Evolutionary conservation across 2,113 vertebrate genomes (phyloP).

Genomic region (Pomatorhinus ruficollis): DNA sequence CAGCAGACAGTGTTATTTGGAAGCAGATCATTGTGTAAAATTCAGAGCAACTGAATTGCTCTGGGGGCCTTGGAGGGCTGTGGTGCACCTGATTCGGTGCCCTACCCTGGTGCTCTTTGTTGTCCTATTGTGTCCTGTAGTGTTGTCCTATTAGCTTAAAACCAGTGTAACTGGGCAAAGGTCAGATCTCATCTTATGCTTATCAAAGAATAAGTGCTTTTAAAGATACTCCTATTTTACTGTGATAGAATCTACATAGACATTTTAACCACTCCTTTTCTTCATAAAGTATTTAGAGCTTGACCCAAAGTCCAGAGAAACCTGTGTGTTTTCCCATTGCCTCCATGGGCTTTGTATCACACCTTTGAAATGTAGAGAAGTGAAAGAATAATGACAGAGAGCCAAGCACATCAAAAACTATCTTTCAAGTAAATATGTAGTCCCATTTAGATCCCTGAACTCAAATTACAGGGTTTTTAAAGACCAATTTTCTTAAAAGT

Average conservation of each 20-base stretch:
- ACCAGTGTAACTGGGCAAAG: neutral
- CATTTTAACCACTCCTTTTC: neutral
- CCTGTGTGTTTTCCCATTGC: neutral
- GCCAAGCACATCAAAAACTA: conserved; percentile 15
- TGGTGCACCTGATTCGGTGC: neutral
- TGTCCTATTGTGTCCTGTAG: neutral
- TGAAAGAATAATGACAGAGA: conserved; percentile 36
- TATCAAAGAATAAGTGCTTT: neutral
- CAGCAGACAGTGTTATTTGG: neutral
- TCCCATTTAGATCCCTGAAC: conserved; percentile 49
- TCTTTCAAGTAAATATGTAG: conserved; percentile 31
- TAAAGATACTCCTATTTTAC: neutral
- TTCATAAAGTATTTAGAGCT: neutral
- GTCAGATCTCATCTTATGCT: neutral
- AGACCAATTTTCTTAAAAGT: conserved; percentile 48
- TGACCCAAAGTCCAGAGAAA: neutral
- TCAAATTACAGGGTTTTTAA: conserved; percentile 62
- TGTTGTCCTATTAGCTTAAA: neutral
- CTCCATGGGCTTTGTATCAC: neutral
- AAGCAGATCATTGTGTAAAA: neutral
- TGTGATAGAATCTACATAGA: neutral
- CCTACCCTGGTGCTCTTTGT: neutral
- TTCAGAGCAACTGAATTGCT: neutral
- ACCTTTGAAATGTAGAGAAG: neutral
- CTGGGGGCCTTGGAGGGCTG: neutral